Conservation (phyloP, 2,113 vertebrate genomes). For the Leptosomus discolor region DNA sequence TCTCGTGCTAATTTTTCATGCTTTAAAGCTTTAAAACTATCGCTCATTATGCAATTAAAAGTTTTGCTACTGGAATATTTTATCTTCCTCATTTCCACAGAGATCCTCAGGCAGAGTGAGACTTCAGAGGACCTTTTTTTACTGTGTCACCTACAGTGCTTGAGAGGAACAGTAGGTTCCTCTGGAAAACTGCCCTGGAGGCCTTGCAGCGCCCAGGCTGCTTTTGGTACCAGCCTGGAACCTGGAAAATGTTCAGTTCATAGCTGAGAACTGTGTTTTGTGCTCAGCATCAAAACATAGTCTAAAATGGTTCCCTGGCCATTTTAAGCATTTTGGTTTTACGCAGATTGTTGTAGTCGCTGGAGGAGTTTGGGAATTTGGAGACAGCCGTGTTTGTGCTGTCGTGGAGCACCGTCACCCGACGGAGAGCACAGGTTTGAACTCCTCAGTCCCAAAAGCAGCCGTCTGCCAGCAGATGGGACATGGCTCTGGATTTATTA, state of each 20-base stretch:
- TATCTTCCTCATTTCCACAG: background rate
- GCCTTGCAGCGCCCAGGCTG: background rate
- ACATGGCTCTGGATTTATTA: background rate
- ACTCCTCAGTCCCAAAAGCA: background rate
- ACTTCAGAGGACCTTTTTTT: background rate
- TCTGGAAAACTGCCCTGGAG: background rate
- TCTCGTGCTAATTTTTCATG: background rate
- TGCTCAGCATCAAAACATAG: fast-evolving
- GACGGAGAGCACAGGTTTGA: background rate
- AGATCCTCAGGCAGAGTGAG: background rate
- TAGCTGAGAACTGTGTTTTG: background rate
- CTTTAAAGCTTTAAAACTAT: background rate
- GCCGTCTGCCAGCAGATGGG: background rate
- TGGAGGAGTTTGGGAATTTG: background rate
- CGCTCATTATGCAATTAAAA: background rate
- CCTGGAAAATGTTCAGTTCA: background rate
- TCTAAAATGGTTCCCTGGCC: background rate
- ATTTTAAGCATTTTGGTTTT: background rate
- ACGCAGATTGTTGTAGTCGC: background rate
- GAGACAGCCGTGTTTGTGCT: background rate
- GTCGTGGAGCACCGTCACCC: fast-evolving
- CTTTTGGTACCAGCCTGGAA: background rate
- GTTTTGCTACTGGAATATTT: background rate
- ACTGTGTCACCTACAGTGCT: background rate
- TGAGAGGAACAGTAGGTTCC: background rate